Evolutionary conservation across 2,797 vertebrate genomes (phyloP).

Genomic region (Onychomys leucogaster): DNA sequence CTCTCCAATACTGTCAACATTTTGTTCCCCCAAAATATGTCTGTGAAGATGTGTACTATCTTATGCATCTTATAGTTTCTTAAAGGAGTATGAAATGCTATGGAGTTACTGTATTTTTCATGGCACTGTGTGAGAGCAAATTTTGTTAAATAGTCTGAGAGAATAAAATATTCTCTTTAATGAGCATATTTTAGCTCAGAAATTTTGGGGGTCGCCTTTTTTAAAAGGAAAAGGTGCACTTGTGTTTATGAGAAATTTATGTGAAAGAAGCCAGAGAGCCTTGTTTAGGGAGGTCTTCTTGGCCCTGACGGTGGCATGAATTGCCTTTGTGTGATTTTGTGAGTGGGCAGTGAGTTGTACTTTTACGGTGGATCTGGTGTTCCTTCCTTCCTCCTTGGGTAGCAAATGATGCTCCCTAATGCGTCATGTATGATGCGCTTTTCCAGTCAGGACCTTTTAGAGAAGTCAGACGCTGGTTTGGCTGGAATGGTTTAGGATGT

Average conservation of each 20-base stretch:
- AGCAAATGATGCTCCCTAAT: not conserved
- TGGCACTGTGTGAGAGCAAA: not conserved
- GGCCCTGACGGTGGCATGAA: conserved; percentile 51
- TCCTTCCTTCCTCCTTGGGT: not conserved
- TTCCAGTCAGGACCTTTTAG: conserved; percentile 51
- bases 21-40: not conserved
- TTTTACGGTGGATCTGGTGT: conserved; percentile 41
- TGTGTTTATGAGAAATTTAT: not conserved
- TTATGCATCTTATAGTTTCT: not conserved
- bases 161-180: not conserved
- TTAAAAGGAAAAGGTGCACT: not conserved
- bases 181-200: not conserved
- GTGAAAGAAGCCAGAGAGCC: not conserved
- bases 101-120: not conserved
- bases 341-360: conserved; percentile 69
- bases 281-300: conserved; percentile 44
- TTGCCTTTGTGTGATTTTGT: conserved; percentile 63
- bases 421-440: not conserved
- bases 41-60: not conserved
- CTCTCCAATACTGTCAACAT: not conserved
- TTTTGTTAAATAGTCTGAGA: not conserved
- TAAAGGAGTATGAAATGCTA: not conserved
- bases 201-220: not conserved
- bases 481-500: conserved; percentile 21
- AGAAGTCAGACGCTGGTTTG: not conserved